A percentile compares a stretch with the other conserved stretches of the same genome.
Evolutionary conservation across 2,797 vertebrate genomes (phyloP).

Genomic region (Malacoraja senta): DNA sequence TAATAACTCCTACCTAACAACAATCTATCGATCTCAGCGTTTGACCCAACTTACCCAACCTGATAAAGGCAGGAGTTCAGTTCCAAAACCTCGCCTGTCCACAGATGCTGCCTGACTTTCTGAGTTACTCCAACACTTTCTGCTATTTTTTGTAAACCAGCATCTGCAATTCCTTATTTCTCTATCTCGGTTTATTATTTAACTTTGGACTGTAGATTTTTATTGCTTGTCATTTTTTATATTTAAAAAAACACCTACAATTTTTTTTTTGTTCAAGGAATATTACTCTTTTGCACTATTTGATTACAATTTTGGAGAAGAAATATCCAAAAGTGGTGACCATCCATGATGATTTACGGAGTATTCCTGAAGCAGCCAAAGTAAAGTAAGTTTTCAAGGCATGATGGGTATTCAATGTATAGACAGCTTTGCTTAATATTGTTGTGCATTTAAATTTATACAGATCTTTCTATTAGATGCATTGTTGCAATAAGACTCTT

Average conservation of each 20-base stretch:
- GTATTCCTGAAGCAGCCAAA: slow-evolving; percentile 85
- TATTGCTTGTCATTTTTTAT: neutral
- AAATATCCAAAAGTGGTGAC: slow-evolving; percentile 88
- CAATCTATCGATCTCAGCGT: neutral
- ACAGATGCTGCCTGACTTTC: too few species aligned
- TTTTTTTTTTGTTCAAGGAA: slow-evolving; percentile 61
- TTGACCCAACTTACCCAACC: neutral
- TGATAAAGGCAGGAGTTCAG: neutral
- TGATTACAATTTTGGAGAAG: slow-evolving; percentile 94
- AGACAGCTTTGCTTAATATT: neutral
- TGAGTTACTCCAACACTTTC: too few species aligned
- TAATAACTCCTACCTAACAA: neutral
- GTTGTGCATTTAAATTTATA: too few species aligned
- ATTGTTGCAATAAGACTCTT: too few species aligned
- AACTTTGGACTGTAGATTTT: neutral
- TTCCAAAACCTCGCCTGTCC: neutral
- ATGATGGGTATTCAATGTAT: neutral
- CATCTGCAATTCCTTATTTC: too few species aligned
- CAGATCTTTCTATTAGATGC: too few species aligned
- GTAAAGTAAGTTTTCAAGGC: slow-evolving; percentile 75
- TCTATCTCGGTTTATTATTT: too few species aligned
- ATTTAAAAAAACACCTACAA: neutral
- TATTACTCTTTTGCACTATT: slow-evolving; percentile 93
- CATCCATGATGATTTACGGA: slow-evolving; percentile 80
- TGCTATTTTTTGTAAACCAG: too few species aligned